Percentiles rank a stretch among this genome's conserved stretches.
These are phyloP conservation scores for Meteorus sp. DNA, from an alignment of 1,140 invertebrate genomes.

Conservation along the genomic window DNA sequence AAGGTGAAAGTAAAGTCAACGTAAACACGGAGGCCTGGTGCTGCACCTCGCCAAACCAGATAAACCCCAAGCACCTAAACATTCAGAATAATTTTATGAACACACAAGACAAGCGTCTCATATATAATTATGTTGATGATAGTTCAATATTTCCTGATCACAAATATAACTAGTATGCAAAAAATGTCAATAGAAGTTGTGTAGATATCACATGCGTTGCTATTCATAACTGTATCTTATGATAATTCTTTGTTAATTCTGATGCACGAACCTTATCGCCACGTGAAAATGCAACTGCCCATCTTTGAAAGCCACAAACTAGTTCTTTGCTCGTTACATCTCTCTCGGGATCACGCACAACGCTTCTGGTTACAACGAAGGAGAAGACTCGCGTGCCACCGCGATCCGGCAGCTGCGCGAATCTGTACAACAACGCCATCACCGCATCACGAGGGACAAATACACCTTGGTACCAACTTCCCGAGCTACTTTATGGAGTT, in stretches of 20 bases:
- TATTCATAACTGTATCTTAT: no score
- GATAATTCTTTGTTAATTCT: neutral
- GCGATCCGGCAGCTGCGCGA: slow-evolving; percentile 81
- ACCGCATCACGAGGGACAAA: slow-evolving; percentile 55
- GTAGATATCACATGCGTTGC: no score
- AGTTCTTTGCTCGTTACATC: slow-evolving; percentile 85
- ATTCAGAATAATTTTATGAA: slow-evolving; percentile 1
- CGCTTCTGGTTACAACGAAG: slow-evolving; percentile 79
- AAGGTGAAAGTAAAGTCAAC: slow-evolving; percentile 85
- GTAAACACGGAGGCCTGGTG: slow-evolving; percentile 74
- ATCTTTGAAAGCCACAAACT: slow-evolving; percentile 81
- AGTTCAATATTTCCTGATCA: no score
- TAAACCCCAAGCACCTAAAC: slow-evolving; percentile 74
- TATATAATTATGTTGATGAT: no score
- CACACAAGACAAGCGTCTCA: no score
- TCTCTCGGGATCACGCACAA: slow-evolving; percentile 76
- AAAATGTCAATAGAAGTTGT: no score
- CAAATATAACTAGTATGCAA: no score
- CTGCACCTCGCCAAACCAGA: slow-evolving; percentile 76
- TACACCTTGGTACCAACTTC: no score
- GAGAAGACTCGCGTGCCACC: slow-evolving; percentile 84
- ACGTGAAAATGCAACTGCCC: slow-evolving; percentile 83
- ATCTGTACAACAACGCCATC: slow-evolving; percentile 84
- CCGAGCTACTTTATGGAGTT: no score
- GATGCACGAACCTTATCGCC: slow-evolving; percentile 67